Percentiles rank a stretch among this genome's conserved stretches.
Evolutionary conservation across 2,888 invertebrate species (phyloP).

Genomic region (Abscondita cerata): DNA sequence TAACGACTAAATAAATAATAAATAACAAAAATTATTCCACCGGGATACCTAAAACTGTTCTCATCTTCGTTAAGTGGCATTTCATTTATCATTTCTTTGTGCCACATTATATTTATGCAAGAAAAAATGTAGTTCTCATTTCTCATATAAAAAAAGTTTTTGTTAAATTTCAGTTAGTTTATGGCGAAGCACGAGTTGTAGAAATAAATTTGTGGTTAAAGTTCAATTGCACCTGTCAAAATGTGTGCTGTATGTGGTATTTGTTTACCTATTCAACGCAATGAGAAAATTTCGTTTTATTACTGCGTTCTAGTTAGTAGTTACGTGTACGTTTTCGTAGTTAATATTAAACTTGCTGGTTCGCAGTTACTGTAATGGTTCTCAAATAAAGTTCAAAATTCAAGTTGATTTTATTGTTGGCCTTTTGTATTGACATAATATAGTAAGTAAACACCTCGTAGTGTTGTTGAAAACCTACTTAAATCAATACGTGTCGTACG

Average conservation of each 20-base stretch:
- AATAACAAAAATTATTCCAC: slow-evolving; percentile 28
- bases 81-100: slow-evolving; percentile 19
- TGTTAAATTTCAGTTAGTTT: not conserved
- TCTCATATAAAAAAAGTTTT: not conserved
- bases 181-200: no score
- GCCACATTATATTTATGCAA: slow-evolving; percentile 9
- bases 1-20: slow-evolving; percentile 26
- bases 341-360: slow-evolving; percentile 10
- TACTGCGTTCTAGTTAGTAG: slow-evolving; percentile 18
- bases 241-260: not conserved
- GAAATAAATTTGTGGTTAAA: no score
- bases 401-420: not conserved
- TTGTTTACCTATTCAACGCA: slow-evolving; percentile 16
- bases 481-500: no score
- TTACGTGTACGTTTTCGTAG: slow-evolving; percentile 10
- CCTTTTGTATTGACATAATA: not conserved
- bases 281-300: slow-evolving; percentile 20
- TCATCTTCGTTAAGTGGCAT: slow-evolving; percentile 25
- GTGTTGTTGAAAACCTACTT: no score
- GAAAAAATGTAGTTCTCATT: slow-evolving; percentile 10
- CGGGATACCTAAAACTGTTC: slow-evolving; percentile 29
- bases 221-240: not conserved
- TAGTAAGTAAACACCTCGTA: not conserved
- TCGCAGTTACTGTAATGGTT: slow-evolving; percentile 9
- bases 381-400: slow-evolving; percentile 10